A percentile compares a stretch with the other conserved stretches of the same genome.
These are phyloP conservation scores for Hormaphis cornu DNA, from an alignment of 1,140 invertebrate species.

Conservation along the genomic window DNA sequence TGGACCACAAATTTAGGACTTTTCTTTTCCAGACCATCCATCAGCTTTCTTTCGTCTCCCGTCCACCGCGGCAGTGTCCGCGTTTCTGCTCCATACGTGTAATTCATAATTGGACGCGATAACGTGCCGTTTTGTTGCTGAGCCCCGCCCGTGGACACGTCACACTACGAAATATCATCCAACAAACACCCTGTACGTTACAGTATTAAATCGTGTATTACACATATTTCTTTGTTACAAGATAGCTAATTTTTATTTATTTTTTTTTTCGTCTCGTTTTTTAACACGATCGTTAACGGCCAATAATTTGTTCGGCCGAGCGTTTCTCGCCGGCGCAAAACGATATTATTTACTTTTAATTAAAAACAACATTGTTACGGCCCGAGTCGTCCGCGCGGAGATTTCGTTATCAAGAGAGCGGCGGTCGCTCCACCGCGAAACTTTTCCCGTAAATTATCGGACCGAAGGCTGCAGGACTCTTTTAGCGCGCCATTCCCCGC, in stretches of 20 bases:
- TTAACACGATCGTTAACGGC: conserved; percentile 4
- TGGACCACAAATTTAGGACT: no score
- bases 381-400: neutral
- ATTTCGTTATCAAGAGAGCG: neutral
- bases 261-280: neutral
- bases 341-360: conserved; percentile 14
- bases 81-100: no score
- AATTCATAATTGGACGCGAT: no score
- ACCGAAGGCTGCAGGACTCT: neutral
- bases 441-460: conserved; percentile 27
- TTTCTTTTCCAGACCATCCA: no score
- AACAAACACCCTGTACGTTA: no score
- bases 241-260: neutral
- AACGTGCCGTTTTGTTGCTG: no score
- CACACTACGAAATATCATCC: no score
- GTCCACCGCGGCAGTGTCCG: no score
- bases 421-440: neutral
- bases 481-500: neutral
- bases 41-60: no score
- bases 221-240: no score
- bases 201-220: no score
- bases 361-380: neutral
- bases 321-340: neutral
- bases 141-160: no score
- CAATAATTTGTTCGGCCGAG: neutral